phyloP scores from a whole-genome alignment of 2,888 invertebrate species.

The Eupeodes latifasciatus region DNA sequence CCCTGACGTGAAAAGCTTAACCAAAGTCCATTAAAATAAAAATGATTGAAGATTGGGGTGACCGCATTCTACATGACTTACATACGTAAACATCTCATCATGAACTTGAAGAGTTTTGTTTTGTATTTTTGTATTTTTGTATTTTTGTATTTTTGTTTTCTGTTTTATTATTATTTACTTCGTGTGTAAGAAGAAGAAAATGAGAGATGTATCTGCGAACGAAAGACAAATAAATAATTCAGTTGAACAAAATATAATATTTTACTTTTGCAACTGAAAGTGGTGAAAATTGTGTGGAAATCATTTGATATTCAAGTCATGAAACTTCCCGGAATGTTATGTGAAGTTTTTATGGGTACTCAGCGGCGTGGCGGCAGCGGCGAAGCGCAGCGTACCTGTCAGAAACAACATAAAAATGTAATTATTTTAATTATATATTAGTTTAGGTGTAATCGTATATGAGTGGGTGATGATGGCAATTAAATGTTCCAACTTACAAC shows the following conservation, averaged over 20 bases:
- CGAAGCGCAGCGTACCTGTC: background rate
- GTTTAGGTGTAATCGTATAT: background rate
- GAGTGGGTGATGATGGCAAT: conserved; percentile 31
- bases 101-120: conserved; percentile 24
- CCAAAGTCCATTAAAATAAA: conserved; percentile 16
- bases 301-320: conserved; percentile 38
- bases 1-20: too few relatives aligned
- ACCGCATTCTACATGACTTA: conserved; percentile 30
- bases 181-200: conserved; percentile 13
- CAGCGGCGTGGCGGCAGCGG: too few relatives aligned
- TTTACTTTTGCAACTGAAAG: background rate
- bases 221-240: conserved; percentile 42
- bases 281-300: background rate
- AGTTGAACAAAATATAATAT: background rate
- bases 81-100: conserved; percentile 13
- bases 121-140: background rate
- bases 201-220: conserved; percentile 29
- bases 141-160: background rate
- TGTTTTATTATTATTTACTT: background rate
- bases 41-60: conserved; percentile 2
- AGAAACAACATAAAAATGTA: background rate
- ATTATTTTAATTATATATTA: conserved; percentile 13
- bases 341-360: background rate
- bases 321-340: conserved; percentile 22
- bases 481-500: background rate